A percentile compares a stretch with the other conserved stretches of the same genome.
Evolutionary conservation across 1,140 invertebrate genomes (phyloP).

Genomic region (Nephotettix cincticeps): DNA sequence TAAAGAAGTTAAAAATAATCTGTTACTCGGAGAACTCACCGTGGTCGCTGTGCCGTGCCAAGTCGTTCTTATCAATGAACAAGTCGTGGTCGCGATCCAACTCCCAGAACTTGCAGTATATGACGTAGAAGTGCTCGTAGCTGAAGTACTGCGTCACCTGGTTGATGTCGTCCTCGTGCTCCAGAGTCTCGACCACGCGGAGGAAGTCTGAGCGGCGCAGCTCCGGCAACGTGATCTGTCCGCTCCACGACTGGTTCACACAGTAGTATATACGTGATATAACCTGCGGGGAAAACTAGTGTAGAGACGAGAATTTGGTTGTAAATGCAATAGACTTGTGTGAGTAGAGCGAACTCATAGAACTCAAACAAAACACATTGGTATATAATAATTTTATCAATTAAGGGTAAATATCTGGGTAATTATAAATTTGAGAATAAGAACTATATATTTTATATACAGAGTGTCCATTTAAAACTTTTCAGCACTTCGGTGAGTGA

Average conservation of each 20-base stretch:
- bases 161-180: slow-evolving; percentile 96
- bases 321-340: neutral
- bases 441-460: too few relatives aligned
- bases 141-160: slow-evolving; percentile 97
- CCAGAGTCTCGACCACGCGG: slow-evolving; percentile 69
- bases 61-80: slow-evolving; percentile 91
- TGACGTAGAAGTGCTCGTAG: slow-evolving; percentile 99
- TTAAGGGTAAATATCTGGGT: too few relatives aligned
- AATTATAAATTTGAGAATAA: too few relatives aligned
- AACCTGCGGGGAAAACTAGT: too few relatives aligned
- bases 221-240: slow-evolving; percentile 85
- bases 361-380: slow-evolving; percentile 28
- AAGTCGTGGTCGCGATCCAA: slow-evolving; percentile 98
- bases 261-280: slow-evolving; percentile 98
- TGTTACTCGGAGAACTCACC: too few relatives aligned
- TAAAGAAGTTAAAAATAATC: too few relatives aligned
- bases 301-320: too few relatives aligned
- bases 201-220: slow-evolving; percentile 89
- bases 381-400: too few relatives aligned
- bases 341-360: slow-evolving; percentile 11
- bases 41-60: slow-evolving; percentile 94
- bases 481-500: too few relatives aligned
- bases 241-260: slow-evolving; percentile 97
- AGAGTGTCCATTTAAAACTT: too few relatives aligned
- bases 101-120: slow-evolving; percentile 99